Base-by-base conservation (phyloP, 2,113 vertebrate genomes). In the Coreoperca whiteheadi region DNA sequence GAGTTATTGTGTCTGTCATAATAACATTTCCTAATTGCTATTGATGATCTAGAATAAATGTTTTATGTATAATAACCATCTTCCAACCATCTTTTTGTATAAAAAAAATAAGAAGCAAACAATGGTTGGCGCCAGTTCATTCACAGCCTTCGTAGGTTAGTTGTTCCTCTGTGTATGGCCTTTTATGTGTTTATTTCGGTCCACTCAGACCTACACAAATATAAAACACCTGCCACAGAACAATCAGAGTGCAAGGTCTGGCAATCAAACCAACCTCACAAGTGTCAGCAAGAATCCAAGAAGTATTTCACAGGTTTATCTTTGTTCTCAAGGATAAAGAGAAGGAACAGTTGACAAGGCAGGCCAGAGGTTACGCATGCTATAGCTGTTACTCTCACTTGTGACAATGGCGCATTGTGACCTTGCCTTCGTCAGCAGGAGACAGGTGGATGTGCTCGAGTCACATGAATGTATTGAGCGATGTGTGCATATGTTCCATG, bases 181-280 rank as follows among this genome's bases (percentile, higher is more conserved):
- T 54, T 34, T 39, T 53, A 53, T n/a, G 34, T 18, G 50, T 71
- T 71, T 71, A 71, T 71, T 71, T 71, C 39, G 56, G 51, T 39
- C 68, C 37, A 28, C n/a, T 57, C n/a, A 43, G 66, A 51, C 37
- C 8, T 43, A 72, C 14, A 72, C n/a, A 43, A 12, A 39, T 28
- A 57, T 41, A 23, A 30, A 65, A 25, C 78, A 80, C 68, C 78
- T 80, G 64, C 51, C n/a, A 65, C 32, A n/a, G 28, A 43, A 67
- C 53, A 69, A 57, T 20, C 28, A 79, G 30, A 79, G 46, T 34
- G 21, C 61, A 28, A 80, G 59, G 53, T 25, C 75, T 68, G 37
- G 51, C 51, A 70, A 66, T 64, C 70, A 59, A 70, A 84, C 70
- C 73, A 63, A 50, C 83, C 74, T 82, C 71, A 74, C 61, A 82